Evolutionary conservation across 2,113 vertebrate genomes (phyloP), one percentile per base, ranked within the genome.

Genomic region (Sardina pilchardus): DNA sequence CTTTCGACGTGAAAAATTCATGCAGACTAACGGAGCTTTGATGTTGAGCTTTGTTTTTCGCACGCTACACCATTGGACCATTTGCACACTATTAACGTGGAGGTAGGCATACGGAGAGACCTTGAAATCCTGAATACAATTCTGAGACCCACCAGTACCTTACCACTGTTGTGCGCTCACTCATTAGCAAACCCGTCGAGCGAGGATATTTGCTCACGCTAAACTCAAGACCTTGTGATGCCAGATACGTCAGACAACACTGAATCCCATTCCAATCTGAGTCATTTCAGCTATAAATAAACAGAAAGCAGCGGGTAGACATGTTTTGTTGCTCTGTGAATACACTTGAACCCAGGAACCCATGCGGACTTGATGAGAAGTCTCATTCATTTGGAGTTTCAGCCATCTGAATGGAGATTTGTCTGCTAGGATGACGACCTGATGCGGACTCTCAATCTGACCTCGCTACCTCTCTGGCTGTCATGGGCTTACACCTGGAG

Each of bases 11-110:
- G 10, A 78, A 78, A 78, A 36, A 34, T 71, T 26, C 8, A 71
- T 71, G 63, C n/a, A 71, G 63, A 26, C n/a, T 44, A 86, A 88
- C 63, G 6, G 63, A 30, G 63, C n/a, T 26, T 71, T 12, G 63
- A 10, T 71, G 63, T 30, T 50, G 48, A 50, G n/a, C n/a, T 14
- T 26, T 71, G 56, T 59, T 59, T 59, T 59, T 59, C 5, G 14
- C 24, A 67, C 30, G 12, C 30, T 17, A 34, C 14, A 36, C 12
- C 71, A 34, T 34, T 78, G 30, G 71, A 16, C 53, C 19, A 59
- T 78, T 36, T 78, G 30, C 26, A 75, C 67, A 12, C 26, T 67
- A 30, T 42, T n/a, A n/a, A n/a, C n/a, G n/a, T n/a, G n/a, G n/a
- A n/a, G n/a, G n/a, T n/a, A n/a, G n/a, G n/a, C n/a, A n/a, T n/a